These are phyloP conservation scores for Micropterix aruncella DNA, from an alignment of 2,888 invertebrate genomes.

Conservation along the genomic window DNA sequence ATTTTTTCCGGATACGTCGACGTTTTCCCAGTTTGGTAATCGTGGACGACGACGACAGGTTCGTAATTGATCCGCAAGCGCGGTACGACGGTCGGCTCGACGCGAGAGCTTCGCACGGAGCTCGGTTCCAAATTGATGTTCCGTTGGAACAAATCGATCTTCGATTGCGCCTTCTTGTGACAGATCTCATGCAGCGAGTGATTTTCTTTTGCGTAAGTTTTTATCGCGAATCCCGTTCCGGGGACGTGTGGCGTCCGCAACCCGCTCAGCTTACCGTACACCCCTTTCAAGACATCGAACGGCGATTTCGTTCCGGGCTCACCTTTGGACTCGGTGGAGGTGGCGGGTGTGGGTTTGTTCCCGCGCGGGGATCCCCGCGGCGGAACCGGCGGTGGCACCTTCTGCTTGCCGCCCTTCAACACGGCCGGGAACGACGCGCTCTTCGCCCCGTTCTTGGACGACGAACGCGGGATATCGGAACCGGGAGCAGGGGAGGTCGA, in stretches of 20 bases:
- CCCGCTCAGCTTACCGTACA: conserved; percentile 21
- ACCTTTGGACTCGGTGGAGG: conserved; percentile 6
- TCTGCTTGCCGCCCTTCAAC: conserved; percentile 59
- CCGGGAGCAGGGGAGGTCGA: conserved; percentile 33
- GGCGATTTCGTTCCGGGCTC: conserved; percentile 12
- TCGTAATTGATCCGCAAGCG: neutral
- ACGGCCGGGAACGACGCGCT: conserved; percentile 58
- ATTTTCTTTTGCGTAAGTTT: conserved; percentile 5
- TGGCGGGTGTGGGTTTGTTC: conserved; percentile 26
- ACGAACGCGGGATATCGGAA: conserved; percentile 22
- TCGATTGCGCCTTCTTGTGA: neutral
- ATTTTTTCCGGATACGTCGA: neutral
- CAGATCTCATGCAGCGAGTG: conserved; percentile 8
- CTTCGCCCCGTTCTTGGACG: conserved; percentile 21
- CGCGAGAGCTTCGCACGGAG: neutral
- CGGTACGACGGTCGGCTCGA: neutral
- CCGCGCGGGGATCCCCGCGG: conserved; percentile 66
- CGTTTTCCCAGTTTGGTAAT: neutral
- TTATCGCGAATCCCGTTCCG: neutral
- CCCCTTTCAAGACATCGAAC: conserved; percentile 21
- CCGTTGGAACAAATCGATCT: too few species aligned
- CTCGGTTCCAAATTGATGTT: neutral
- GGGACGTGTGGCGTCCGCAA: neutral
- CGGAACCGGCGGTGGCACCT: conserved; percentile 80
- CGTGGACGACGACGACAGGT: neutral